Conservation (phyloP, 2,888 invertebrate genomes). For the Patella depressa region DNA sequence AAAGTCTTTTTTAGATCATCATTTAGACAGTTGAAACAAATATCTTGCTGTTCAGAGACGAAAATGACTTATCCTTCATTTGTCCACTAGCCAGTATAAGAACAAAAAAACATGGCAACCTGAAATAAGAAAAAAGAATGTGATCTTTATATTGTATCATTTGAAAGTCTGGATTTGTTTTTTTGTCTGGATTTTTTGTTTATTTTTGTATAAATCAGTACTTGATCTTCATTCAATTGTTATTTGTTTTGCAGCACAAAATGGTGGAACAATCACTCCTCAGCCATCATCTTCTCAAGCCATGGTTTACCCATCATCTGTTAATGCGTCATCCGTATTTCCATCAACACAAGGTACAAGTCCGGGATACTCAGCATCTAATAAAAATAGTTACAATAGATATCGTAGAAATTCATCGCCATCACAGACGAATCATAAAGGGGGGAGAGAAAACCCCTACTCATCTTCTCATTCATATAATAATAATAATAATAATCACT, state of each 20-base stretch:
- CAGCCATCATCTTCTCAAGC: neutral
- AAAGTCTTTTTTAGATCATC: no score
- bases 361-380: neutral
- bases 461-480: neutral
- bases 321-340: neutral
- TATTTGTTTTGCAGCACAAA: neutral
- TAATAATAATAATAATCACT: neutral
- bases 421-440: neutral
- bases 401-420: neutral
- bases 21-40: no score
- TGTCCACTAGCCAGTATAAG: no score
- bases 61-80: no score
- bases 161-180: no score
- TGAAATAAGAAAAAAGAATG: no score
- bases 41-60: no score
- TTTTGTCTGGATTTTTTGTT: no score
- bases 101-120: no score
- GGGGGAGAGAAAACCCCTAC: neutral
- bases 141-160: no score
- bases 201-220: no score
- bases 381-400: neutral
- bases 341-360: conserved; percentile 1
- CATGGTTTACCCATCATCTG: neutral
- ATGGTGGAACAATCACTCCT: neutral
- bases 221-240: neutral